These are phyloP conservation scores for Spialia ferax DNA, from an alignment of 2,888 invertebrate species.

Conservation along the genomic window DNA sequence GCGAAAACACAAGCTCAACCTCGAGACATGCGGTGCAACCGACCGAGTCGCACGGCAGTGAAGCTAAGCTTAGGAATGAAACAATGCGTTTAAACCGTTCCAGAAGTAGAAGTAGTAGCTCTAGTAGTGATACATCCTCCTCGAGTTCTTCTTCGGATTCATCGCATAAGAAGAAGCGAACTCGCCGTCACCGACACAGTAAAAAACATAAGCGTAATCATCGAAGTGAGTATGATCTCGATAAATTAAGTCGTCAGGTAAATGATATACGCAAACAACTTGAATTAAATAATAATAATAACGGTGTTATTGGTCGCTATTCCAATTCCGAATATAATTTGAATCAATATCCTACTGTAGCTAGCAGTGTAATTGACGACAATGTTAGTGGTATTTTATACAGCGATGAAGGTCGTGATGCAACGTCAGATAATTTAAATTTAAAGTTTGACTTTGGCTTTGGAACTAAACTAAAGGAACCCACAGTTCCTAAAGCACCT, in stretches of 20 bases:
- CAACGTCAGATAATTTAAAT: neutral
- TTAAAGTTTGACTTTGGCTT: neutral
- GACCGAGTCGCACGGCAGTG: neutral
- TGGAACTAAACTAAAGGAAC: neutral
- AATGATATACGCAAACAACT: conserved; percentile 2
- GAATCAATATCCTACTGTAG: neutral
- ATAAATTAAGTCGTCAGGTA: conserved; percentile 3
- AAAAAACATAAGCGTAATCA: conserved; percentile 8
- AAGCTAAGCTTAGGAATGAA: neutral
- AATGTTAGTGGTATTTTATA: neutral
- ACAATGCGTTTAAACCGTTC: neutral
- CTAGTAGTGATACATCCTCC: neutral
- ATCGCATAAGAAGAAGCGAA: neutral
- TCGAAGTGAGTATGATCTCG: neutral
- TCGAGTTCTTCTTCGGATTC: conserved; percentile 3
- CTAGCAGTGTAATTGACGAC: conserved; percentile 1
- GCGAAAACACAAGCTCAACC: neutral
- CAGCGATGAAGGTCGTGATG: neutral
- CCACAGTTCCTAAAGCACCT: conserved; percentile 2
- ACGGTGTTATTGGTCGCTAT: neutral
- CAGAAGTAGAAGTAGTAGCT: neutral
- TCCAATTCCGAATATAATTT: neutral
- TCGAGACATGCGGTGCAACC: neutral
- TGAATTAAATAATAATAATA: neutral
- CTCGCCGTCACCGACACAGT: neutral